Evolutionary conservation across 2,113 vertebrate species (phyloP), one percentile per base, ranked within the genome.

Genomic region (Sturnus vulgaris): DNA sequence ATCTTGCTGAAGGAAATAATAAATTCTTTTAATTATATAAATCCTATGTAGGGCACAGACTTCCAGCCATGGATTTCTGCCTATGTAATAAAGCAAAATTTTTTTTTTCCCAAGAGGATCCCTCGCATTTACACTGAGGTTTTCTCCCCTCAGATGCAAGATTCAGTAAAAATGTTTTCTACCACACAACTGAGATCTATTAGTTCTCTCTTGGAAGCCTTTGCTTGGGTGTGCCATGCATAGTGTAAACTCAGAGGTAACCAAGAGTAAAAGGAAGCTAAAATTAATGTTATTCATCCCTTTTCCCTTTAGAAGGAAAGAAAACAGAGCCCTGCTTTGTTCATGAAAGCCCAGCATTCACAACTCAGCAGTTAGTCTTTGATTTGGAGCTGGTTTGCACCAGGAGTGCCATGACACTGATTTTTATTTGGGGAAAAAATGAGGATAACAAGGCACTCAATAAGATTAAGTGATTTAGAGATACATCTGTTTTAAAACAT

Each of bases 381-480:
- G 90, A 91, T 96, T 83, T 88, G 52, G 52, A 94, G 68, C 33
- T 94, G 39, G 37, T 80, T 91, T 93, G 39, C 75, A 91, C 52
- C 28, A 82, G 47, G 39, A 68, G 64, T 89, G 80, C 55, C 40
- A 73, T 65, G 78, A 82, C 83, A 93, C 40, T 63, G 82, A 57
- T 65, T 94, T 88, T 83, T 76, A 55, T 90, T 55, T 53, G 23
- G 37, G 33, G 14, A 61, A 92, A 91, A 93, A 88, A 71, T 49
- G 19, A 92, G 37, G 53, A 70, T 96, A 96, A 95, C 64, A 72
- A 92, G 86, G 10, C 33, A 83, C 42, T 82, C 93, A 96, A 89
- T 95, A 86, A 89, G 92, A 94, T 93, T 87, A 97, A 93, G 33
- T 86, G 83, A 93, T 96, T 97, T 95, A 94, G 42, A 92, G 77